These are phyloP conservation scores for Lasaia peninsularis DNA, from an alignment of 1,140 invertebrate genomes.

Conservation along the genomic window DNA sequence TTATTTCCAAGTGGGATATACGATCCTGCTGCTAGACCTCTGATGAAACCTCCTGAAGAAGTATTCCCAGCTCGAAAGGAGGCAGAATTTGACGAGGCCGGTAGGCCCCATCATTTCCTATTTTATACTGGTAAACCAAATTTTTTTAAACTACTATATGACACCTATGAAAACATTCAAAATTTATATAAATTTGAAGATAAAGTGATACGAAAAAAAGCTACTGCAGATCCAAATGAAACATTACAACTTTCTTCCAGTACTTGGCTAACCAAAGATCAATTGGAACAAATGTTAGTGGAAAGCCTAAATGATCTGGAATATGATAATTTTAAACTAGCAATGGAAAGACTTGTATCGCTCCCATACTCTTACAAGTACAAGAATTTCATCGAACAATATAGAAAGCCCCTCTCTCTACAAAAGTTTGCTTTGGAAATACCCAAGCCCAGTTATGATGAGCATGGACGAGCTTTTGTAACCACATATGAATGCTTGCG, in stretches of 20 bases:
- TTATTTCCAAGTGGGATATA: slow-evolving; percentile 94
- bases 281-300: slow-evolving; percentile 82
- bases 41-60: slow-evolving; percentile 91
- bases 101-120: slow-evolving; percentile 91
- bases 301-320: slow-evolving; percentile 85
- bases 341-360: slow-evolving; percentile 83
- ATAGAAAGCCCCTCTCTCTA: slow-evolving; percentile 77
- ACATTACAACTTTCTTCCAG: slow-evolving; percentile 77
- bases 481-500: slow-evolving; percentile 84
- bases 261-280: slow-evolving; percentile 83
- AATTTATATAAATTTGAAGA: slow-evolving; percentile 84
- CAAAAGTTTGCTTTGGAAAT: slow-evolving; percentile 77
- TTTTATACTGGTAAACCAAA: slow-evolving; percentile 94
- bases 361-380: slow-evolving; percentile 84
- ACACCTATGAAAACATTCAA: slow-evolving; percentile 81
- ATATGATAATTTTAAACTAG: slow-evolving; percentile 85
- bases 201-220: slow-evolving; percentile 80
- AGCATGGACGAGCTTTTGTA: slow-evolving; percentile 82
- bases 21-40: slow-evolving; percentile 87
- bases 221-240: slow-evolving; percentile 77
- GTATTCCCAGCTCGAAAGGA: slow-evolving; percentile 91
- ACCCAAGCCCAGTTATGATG: slow-evolving; percentile 82
- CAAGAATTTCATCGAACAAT: slow-evolving; percentile 86
- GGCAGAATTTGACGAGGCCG: slow-evolving; percentile 93
- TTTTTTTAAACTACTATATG: slow-evolving; percentile 90